These are phyloP conservation scores for Cryptosula pallasiana DNA, from an alignment of 2,888 invertebrate genomes.

Conservation along the genomic window DNA sequence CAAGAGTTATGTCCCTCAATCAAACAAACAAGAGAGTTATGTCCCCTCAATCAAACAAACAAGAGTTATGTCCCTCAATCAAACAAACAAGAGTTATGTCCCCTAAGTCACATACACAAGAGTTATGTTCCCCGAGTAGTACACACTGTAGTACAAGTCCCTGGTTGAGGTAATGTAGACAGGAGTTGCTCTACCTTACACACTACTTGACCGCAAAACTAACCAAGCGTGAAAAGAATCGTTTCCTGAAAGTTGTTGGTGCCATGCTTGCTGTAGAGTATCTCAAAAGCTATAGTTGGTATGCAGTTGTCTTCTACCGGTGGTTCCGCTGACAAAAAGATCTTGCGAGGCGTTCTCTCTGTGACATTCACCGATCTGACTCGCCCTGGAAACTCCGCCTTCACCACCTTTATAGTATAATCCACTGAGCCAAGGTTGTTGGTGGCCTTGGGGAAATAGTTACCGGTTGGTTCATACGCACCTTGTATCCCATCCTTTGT, in stretches of 20 bases:
- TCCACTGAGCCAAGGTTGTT: slow-evolving; percentile 10
- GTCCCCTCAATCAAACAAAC: too few relatives aligned
- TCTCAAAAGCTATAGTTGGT: slow-evolving; percentile 3
- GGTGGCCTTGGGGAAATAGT: slow-evolving; percentile 8
- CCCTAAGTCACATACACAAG: too few relatives aligned
- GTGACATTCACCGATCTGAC: background rate
- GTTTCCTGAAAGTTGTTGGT: background rate
- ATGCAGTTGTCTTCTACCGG: slow-evolving; percentile 18
- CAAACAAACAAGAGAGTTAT: too few relatives aligned
- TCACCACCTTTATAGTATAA: background rate
- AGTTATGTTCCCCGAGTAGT: too few relatives aligned
- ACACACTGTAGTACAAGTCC: too few relatives aligned
- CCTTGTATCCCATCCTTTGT: slow-evolving; percentile 3
- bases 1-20: too few relatives aligned
- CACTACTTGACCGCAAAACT: too few relatives aligned
- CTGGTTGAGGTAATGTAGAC: too few relatives aligned
- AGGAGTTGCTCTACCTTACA: too few relatives aligned
- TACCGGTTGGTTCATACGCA: background rate
- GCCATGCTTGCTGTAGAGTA: background rate
- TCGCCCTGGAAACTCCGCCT: background rate
- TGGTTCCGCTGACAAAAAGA: background rate
- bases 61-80: too few relatives aligned
- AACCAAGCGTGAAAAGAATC: background rate
- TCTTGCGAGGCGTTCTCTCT: background rate
- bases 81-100: too few relatives aligned